Conservation (phyloP, 2,113 vertebrate species). For the Cololabis saira region DNA sequence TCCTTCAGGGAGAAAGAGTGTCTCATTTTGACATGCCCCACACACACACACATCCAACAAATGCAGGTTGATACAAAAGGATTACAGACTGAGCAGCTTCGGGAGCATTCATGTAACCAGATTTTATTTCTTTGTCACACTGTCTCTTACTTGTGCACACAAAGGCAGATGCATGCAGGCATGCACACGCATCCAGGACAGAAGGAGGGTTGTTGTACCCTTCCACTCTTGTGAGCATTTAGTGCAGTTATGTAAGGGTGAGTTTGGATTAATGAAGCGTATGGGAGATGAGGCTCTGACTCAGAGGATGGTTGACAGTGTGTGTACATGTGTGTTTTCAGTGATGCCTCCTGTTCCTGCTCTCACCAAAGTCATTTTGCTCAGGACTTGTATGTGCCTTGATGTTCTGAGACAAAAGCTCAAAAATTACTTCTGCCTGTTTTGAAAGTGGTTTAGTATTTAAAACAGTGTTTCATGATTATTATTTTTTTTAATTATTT, state of each 20-base stretch:
- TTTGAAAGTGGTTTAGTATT: not conserved
- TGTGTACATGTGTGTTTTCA: constrained; percentile 18
- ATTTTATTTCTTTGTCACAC: constrained; percentile 47
- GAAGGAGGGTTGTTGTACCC: constrained; percentile 41
- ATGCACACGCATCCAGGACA: constrained; percentile 20
- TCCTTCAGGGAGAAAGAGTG: constrained; percentile 16
- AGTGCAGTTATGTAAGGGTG: constrained; percentile 74
- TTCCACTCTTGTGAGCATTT: constrained; percentile 79
- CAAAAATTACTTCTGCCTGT: not conserved
- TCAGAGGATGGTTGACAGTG: constrained; percentile 45
- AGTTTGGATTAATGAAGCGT: constrained; percentile 78
- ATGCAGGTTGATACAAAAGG: constrained; percentile 31
- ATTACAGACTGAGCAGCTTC: constrained; percentile 50
- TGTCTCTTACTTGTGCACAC: constrained; percentile 9
- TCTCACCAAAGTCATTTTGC: constrained; percentile 18
- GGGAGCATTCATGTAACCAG: constrained; percentile 43
- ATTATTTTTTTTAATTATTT: too few relatives aligned
- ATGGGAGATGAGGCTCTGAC: constrained; percentile 61
- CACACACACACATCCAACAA: constrained; percentile 31
- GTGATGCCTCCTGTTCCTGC: constrained; percentile 16
- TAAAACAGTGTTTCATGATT: too few relatives aligned
- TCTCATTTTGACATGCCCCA: constrained; percentile 4
- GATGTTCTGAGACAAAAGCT: constrained; percentile 1
- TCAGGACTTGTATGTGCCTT: constrained; percentile 2
- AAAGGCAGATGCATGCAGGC: constrained; percentile 2